phyloP scores from a whole-genome alignment of 1,140 invertebrate species.

The Drosophila quadrilineata region DNA sequence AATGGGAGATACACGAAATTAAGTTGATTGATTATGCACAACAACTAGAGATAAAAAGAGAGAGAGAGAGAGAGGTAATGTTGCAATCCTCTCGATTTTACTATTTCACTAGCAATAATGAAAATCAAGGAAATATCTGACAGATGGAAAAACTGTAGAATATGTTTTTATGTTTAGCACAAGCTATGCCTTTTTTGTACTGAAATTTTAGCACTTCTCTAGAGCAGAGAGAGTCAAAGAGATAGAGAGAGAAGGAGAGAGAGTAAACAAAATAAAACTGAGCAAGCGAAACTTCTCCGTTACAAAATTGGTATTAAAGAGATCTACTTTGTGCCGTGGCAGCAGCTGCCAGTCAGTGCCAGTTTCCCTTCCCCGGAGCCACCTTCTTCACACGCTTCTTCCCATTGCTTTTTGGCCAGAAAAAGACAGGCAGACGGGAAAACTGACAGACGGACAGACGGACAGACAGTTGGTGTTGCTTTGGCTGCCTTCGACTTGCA shows the following conservation, averaged over 20 bases:
- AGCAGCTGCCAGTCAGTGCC: conserved; percentile 11
- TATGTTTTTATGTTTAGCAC: not conserved
- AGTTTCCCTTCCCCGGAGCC: not conserved
- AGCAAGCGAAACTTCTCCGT: conserved; percentile 13
- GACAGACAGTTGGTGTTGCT: conserved; percentile 29
- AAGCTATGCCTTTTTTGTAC: too few relatives aligned
- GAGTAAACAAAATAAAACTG: not conserved
- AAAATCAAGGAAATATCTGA: too few relatives aligned
- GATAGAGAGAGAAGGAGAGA: not conserved
- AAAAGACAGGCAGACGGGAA: too few relatives aligned
- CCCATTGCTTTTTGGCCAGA: conserved; percentile 37
- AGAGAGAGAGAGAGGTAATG: not conserved
- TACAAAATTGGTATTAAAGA: too few relatives aligned
- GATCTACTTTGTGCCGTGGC: conserved; percentile 31
- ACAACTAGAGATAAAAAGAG: too few relatives aligned
- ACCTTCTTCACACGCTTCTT: not conserved
- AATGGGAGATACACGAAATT: not conserved
- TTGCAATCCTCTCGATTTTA: too few relatives aligned
- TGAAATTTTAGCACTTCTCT: too few relatives aligned
- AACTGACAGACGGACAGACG: conserved; percentile 6
- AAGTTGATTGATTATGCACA: conserved; percentile 32
- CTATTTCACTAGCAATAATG: too few relatives aligned
- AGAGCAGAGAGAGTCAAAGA: too few relatives aligned
- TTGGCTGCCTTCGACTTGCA: conserved; percentile 66
- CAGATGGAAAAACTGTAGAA: too few relatives aligned